Base-by-base conservation (phyloP, 2,888 invertebrate species). In the Dynastes maya region DNA sequence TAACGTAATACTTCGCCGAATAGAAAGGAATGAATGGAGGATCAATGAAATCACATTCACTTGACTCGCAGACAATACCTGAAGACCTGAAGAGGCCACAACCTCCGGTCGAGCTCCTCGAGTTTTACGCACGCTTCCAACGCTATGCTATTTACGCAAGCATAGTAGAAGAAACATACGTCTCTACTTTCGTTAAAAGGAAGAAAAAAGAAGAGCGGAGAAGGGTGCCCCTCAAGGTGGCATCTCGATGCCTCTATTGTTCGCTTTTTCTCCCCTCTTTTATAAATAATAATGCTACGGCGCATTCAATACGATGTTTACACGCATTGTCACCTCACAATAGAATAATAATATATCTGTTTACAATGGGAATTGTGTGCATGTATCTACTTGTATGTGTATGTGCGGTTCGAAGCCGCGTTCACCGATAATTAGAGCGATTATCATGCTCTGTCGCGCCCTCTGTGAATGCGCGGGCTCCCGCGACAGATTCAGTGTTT, bases 391-490 rank as follows among this genome's bases (percentile, higher is more conserved):
- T 45, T 45, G 45, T 45, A 45, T 55, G 55, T 55, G n/a, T 55
- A 8, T 55, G 55, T 55, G 85, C 81, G 85, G 84, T 82, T 84
- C 83, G 84, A 84, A 81, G 61, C 22, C 55, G 71, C 61, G 61
- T 22, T 61, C 82, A 82, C 80, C 84, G 86, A 86, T 87, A 87
- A 87, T 87, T 87, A 85, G 87, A 84, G 83, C 84, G 87, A 87
- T 87, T 87, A 87, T 86, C 83, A 86, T 85, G 86, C 86, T 83
- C 85, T 85, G 83, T 85, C 87, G 87, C 87, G 85, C 85, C 82
- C 82, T 80, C 80, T 80, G 78, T 74, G 77, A 32, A 45, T 45
- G 9, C 45, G 32, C n/a, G 29, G 40, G 40, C 58, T 72, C 32
- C 72, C 72, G 72, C 58, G 72, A 22, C 40, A 72, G 72, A 61